Evolutionary conservation across 2,113 vertebrate genomes (phyloP), one percentile per base, ranked within the genome.

Genomic region (Tenrec ecaudatus): DNA sequence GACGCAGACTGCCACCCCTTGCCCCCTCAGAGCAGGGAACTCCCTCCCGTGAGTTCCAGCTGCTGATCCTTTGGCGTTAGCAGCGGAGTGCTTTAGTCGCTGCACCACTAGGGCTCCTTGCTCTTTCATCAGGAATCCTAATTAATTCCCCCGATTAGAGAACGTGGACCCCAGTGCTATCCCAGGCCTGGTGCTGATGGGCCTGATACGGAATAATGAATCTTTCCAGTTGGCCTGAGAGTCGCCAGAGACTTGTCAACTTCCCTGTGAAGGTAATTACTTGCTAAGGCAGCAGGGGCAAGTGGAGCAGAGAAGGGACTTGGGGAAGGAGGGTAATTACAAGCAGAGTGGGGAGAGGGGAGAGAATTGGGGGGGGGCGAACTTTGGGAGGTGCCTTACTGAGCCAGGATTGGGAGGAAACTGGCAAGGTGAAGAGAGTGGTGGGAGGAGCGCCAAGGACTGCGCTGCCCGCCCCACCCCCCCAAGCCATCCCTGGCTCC

Each of bases 181-280:
- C 94, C 36, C 85, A 53, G 89, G 75, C 95, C 88, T 87, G 88
- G 80, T 4, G 85, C 91, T 23, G 94, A 95, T 29, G 92, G 89
- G 94, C 88, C 82, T 92, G 93, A 82, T 91, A 89, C 47, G 83
- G 81, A 96, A 95, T 94, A 93, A 93, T 94, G 96, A 97, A 95
- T 96, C 96, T 88, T 95, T 89, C 83, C 82, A 92, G 91, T 62
- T 1, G 43, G 60, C 0, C 79, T 89, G 93, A 38, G 76, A 96
- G 84, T 97, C 95, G 53, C 93, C 93, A 69, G 96, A 96, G 7
- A 86, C 96, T 89, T 95, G 91, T 94, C 97, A 96, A 25, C 89
- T 94, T 27, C 31, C 95, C 96, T 88, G 95, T 92, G 95, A 97
- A 97, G 96, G 94, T 94, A 96, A 96, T 96, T 97, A 97, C 93